Evolutionary conservation across 2,113 vertebrate genomes (phyloP).

Genomic region (Campylomormyrus numenius): DNA sequence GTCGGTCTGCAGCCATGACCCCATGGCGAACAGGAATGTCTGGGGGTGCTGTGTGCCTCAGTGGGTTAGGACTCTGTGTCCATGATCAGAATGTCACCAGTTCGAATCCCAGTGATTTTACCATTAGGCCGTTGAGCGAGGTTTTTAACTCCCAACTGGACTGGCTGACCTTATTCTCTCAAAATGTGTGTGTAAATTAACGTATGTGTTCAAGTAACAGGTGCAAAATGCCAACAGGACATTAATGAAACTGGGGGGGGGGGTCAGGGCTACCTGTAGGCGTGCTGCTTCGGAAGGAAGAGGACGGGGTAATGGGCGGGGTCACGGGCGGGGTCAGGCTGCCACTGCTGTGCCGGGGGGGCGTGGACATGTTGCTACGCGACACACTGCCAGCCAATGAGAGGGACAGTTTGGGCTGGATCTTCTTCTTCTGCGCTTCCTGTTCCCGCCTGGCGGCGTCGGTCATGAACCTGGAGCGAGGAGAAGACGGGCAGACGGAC

Average conservation of each 20-base stretch:
- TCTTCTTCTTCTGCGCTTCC: conserved; percentile 92
- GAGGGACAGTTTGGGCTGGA: conserved; percentile 87
- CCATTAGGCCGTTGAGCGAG: background rate
- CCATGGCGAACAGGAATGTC: background rate
- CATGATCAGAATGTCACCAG: background rate
- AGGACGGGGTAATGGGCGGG: conserved; percentile 95
- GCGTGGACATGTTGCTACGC: conserved; percentile 90
- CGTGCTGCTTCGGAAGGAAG: conserved; percentile 96
- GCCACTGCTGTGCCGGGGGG: conserved; percentile 94
- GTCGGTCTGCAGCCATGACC: background rate
- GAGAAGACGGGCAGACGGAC: background rate
- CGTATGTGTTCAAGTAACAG: background rate
- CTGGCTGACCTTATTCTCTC: background rate
- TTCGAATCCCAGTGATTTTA: background rate
- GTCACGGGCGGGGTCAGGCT: conserved; percentile 98
- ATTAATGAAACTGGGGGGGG: background rate
- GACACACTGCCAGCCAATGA: conserved; percentile 86
- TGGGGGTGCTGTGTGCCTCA: background rate
- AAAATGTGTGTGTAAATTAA: background rate
- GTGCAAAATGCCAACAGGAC: background rate
- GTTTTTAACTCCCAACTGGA: background rate
- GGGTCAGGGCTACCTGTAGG: conserved; percentile 76
- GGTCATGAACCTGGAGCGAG: conserved; percentile 82
- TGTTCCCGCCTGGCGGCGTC: conserved; percentile 95
- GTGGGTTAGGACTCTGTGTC: background rate